Conservation (phyloP, 1,140 invertebrate genomes). For the Hycleus phaleratus region DNA sequence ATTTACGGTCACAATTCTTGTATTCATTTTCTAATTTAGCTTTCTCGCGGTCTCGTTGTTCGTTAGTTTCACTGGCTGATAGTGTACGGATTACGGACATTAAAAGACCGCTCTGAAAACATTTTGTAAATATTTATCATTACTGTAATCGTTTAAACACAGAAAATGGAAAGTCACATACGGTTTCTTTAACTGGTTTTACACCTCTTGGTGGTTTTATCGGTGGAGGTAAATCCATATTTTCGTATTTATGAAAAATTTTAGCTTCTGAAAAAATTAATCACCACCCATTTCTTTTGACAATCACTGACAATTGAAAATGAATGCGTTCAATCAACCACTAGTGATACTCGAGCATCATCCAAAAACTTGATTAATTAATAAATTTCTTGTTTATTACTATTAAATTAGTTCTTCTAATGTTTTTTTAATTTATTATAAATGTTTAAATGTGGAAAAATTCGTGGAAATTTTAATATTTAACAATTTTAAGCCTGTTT, state of each 20-base stretch:
- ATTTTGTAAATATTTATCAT: slow-evolving; percentile 23
- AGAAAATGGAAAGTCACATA: slow-evolving; percentile 39
- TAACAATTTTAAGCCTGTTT: too few species aligned
- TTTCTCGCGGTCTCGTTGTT: slow-evolving; percentile 90
- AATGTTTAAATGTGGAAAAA: too few species aligned
- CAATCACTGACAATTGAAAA: too few species aligned
- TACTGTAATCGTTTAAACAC: not conserved
- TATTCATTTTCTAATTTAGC: slow-evolving; percentile 89
- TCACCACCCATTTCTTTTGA: slow-evolving; percentile 41
- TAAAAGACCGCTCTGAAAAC: slow-evolving; percentile 71
- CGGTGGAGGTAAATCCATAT: slow-evolving; percentile 47
- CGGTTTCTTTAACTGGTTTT: slow-evolving; percentile 74
- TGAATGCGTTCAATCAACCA: too few species aligned
- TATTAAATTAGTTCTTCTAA: too few species aligned
- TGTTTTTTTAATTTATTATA: too few species aligned
- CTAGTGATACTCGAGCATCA: too few species aligned
- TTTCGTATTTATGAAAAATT: slow-evolving; percentile 72
- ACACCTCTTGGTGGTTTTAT: slow-evolving; percentile 73
- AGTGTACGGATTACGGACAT: slow-evolving; percentile 89
- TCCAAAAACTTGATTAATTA: too few species aligned
- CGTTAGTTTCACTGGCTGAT: slow-evolving; percentile 87
- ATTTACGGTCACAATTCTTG: slow-evolving; percentile 77
- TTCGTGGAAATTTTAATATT: too few species aligned
- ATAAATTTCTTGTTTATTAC: too few species aligned
- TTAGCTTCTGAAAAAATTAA: slow-evolving; percentile 65